Conservation (phyloP, 2,797 vertebrate genomes). For the Toxotes lorentzi region DNA sequence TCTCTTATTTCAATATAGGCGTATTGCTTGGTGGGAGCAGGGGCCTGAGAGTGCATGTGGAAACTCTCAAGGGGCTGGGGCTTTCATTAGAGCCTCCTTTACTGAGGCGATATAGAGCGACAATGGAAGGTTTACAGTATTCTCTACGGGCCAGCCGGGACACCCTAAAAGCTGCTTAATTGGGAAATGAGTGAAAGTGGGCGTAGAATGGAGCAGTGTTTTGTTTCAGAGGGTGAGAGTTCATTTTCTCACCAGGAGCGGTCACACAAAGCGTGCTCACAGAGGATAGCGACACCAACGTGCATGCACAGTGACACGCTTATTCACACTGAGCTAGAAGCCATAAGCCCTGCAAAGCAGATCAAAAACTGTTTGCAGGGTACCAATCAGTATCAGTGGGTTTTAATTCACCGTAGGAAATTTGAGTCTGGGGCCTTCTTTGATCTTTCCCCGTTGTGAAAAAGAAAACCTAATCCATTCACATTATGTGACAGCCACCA, state of each 20-base stretch:
- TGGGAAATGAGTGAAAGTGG: slow-evolving; percentile 77
- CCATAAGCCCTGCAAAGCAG: slow-evolving; percentile 51
- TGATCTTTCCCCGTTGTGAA: slow-evolving; percentile 48
- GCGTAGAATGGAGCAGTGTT: slow-evolving; percentile 62
- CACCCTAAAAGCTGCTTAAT: slow-evolving; percentile 76
- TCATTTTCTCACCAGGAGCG: slow-evolving; percentile 38
- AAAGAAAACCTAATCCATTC: slow-evolving; percentile 55
- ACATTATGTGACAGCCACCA: slow-evolving; percentile 36
- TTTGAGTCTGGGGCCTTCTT: slow-evolving; percentile 37
- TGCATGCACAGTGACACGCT: slow-evolving; percentile 34
- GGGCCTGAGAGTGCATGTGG: slow-evolving; percentile 66
- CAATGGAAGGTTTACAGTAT: slow-evolving; percentile 67
- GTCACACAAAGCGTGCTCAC: slow-evolving; percentile 47
- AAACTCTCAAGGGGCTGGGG: slow-evolving; percentile 69
- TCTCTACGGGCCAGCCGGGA: slow-evolving; percentile 60
- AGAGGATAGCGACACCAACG: slow-evolving; percentile 38
- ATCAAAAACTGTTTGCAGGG: slow-evolving; percentile 52
- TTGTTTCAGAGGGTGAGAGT: slow-evolving; percentile 72
- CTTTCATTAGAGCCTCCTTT: slow-evolving; percentile 78
- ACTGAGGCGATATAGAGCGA: slow-evolving; percentile 68
- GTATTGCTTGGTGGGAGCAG: slow-evolving; percentile 44
- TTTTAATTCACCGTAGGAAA: slow-evolving; percentile 54
- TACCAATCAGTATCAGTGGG: slow-evolving; percentile 49
- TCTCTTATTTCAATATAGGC: slow-evolving; percentile 70
- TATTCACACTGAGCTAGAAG: slow-evolving; percentile 38